Conservation (phyloP, 1,140 invertebrate genomes). For the Mylabris phalerata region DNA sequence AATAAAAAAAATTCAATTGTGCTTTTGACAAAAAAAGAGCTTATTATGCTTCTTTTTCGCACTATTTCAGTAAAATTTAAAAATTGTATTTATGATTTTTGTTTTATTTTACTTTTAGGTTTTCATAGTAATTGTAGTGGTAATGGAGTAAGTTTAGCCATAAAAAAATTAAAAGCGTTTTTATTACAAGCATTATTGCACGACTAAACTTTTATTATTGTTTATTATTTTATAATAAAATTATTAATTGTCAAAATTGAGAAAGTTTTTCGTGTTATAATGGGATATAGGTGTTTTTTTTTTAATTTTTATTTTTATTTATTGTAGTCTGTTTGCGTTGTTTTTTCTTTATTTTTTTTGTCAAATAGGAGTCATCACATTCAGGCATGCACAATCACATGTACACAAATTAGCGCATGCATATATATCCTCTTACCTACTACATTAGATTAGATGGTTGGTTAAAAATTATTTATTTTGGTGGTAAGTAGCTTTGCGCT, state of each 20-base stretch:
- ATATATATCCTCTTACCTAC: constrained; percentile 31
- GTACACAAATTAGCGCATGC: constrained; percentile 38
- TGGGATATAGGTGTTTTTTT: constrained; percentile 20
- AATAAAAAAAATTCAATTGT: too few relatives aligned
- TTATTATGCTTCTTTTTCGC: too few relatives aligned
- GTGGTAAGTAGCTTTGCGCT: constrained; percentile 39
- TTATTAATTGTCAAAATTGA: not conserved
- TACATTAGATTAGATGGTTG: constrained; percentile 39
- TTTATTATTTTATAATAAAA: not conserved
- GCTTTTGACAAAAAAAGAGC: too few relatives aligned
- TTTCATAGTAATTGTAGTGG: constrained; percentile 10
- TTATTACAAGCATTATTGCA: constrained; percentile 20
- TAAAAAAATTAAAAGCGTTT: constrained; percentile 2
- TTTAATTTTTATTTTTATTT: constrained; percentile 32
- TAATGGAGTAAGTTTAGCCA: constrained; percentile 12
- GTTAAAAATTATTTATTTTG: constrained; percentile 20
- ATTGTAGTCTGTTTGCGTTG: constrained; percentile 39
- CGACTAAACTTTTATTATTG: constrained; percentile 20
- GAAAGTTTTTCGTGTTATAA: constrained; percentile 26
- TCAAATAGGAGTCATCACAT: constrained; percentile 36
- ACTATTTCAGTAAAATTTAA: too few relatives aligned
- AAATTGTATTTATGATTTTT: too few relatives aligned
- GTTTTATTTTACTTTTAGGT: constrained; percentile 7
- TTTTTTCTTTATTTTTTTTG: too few relatives aligned
- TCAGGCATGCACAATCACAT: constrained; percentile 37